These are phyloP conservation scores for Vesta saturnalis DNA, from an alignment of 2,888 invertebrate species.

Conservation along the genomic window DNA sequence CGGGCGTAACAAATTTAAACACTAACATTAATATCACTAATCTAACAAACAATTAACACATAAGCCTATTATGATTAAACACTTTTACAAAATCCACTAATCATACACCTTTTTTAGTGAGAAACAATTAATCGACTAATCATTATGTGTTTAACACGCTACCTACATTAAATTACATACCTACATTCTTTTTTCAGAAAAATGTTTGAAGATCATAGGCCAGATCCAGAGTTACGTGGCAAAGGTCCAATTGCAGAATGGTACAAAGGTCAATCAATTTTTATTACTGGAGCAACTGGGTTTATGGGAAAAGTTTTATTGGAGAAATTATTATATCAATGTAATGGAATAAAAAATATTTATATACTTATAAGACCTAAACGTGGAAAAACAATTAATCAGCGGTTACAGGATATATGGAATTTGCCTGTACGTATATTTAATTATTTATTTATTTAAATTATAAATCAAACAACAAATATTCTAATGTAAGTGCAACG, in stretches of 20 bases:
- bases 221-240: constrained; percentile 20
- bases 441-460: too few species aligned
- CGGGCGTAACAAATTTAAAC: too few species aligned
- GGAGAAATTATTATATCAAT: constrained; percentile 74
- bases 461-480: too few species aligned
- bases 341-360: constrained; percentile 70
- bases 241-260: constrained; percentile 49
- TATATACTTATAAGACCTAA: constrained; percentile 74
- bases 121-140: too few species aligned
- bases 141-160: too few species aligned
- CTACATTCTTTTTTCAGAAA: not conserved
- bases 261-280: constrained; percentile 53
- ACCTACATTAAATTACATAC: too few species aligned
- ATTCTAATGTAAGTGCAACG: too few species aligned
- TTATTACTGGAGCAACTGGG: constrained; percentile 58
- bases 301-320: constrained; percentile 65
- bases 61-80: too few species aligned
- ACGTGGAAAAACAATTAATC: constrained; percentile 70
- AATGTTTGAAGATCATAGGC: constrained; percentile 3
- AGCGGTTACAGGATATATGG: constrained; percentile 75
- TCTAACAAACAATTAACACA: too few species aligned
- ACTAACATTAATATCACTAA: too few species aligned
- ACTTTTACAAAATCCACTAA: too few species aligned
- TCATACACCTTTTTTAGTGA: too few species aligned
- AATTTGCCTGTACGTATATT: constrained; percentile 74